Percentiles rank a stretch among this genome's conserved stretches.
Conservation (phyloP, 2,113 vertebrate genomes). For the Pungitius pungitius region DNA sequence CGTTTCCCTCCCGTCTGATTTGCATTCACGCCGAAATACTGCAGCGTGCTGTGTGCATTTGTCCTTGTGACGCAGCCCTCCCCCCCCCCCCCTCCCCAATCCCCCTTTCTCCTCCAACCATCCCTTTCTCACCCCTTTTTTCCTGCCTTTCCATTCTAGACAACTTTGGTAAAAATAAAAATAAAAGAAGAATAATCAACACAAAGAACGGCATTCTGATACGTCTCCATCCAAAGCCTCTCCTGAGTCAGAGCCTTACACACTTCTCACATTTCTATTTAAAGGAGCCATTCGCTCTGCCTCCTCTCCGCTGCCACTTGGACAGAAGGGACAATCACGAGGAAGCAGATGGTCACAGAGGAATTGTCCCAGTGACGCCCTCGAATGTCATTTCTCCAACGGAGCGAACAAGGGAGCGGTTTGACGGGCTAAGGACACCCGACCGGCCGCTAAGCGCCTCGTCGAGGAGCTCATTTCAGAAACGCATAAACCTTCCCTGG, state of each 20-base stretch:
- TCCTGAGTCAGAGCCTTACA: background rate
- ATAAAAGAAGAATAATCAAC: background rate
- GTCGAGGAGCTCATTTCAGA: no score
- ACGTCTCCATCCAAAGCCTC: constrained; percentile 5
- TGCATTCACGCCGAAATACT: constrained; percentile 69
- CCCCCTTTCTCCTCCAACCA: constrained; percentile 6
- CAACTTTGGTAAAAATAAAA: constrained; percentile 15
- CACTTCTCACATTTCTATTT: constrained; percentile 24
- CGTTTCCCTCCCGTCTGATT: constrained; percentile 50
- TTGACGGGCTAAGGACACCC: constrained; percentile 33
- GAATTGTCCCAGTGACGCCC: constrained; percentile 57
- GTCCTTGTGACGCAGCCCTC: constrained; percentile 64
- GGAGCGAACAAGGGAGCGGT: constrained; percentile 56
- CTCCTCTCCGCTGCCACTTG: constrained; percentile 51
- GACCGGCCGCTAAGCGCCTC: background rate
- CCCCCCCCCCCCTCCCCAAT: constrained; percentile 11
- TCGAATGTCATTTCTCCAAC: constrained; percentile 63
- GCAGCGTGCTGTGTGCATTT: constrained; percentile 64
- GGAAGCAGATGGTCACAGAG: constrained; percentile 75
- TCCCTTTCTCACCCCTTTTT: constrained; percentile 10
- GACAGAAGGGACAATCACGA: constrained; percentile 65
- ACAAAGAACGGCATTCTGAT: constrained; percentile 1
- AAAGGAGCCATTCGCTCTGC: constrained; percentile 38
- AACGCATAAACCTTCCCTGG: background rate
- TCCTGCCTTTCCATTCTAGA: constrained; percentile 38